A percentile compares a stretch with the other conserved stretches of the same genome.
phyloP scores from a whole-genome alignment of 2,888 invertebrate species.

The Drosophila lacicola region DNA sequence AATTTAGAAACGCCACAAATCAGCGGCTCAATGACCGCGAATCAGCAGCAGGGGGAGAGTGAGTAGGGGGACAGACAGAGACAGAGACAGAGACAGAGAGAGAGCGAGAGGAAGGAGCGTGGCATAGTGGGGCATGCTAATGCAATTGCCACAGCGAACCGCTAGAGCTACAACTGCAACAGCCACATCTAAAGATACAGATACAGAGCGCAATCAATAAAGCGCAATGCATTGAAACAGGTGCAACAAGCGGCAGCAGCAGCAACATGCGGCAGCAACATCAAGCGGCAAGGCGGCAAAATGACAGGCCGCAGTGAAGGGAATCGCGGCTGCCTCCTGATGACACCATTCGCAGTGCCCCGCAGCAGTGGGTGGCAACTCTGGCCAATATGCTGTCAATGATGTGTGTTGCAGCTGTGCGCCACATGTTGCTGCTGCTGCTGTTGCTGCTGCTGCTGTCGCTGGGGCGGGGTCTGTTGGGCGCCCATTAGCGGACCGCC shows the following conservation, averaged over 20 bases:
- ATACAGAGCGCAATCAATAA: conserved; percentile 68
- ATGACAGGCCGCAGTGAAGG: conserved; percentile 67
- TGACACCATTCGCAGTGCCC: conserved; percentile 71
- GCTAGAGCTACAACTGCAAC: conserved; percentile 12
- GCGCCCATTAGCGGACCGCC: conserved; percentile 59
- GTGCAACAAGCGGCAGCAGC: conserved; percentile 61
- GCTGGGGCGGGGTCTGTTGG: conserved; percentile 62
- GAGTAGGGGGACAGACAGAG: too few relatives aligned
- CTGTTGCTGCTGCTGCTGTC: conserved; percentile 33
- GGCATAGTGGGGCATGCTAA: conserved; percentile 48
- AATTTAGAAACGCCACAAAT: conserved; percentile 79
- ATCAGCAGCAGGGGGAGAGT: conserved; percentile 11
- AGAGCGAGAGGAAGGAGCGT: conserved; percentile 41
- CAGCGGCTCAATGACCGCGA: conserved; percentile 77
- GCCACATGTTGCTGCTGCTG: conserved; percentile 73
- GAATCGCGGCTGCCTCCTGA: conserved; percentile 59
- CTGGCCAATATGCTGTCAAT: conserved; percentile 71
- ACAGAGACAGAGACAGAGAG: not conserved
- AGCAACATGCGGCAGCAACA: conserved; percentile 22
- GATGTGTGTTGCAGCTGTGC: conserved; percentile 80
- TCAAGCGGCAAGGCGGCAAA: conserved; percentile 11
- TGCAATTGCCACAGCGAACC: conserved; percentile 53
- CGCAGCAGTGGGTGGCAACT: conserved; percentile 77
- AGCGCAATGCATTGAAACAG: conserved; percentile 70
- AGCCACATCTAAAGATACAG: conserved; percentile 16